Conservation (phyloP, 2,888 invertebrate species). For the Serrognathus titanus region DNA sequence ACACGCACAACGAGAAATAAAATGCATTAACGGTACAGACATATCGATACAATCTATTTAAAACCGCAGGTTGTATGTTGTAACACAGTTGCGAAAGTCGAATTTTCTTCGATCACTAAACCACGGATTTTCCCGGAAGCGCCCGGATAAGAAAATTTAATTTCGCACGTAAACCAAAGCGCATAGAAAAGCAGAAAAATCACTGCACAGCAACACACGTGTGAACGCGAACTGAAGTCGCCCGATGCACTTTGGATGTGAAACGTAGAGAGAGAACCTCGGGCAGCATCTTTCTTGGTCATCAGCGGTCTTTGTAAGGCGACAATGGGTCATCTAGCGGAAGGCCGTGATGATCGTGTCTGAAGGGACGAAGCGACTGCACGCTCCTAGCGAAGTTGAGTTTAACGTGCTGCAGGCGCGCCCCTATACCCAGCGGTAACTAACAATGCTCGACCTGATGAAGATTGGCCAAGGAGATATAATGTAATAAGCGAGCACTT, state of each 20-base stretch:
- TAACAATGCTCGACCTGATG: too few relatives aligned
- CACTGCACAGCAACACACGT: slow-evolving; percentile 9
- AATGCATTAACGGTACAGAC: too few relatives aligned
- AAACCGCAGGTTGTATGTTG: too few relatives aligned
- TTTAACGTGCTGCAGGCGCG: slow-evolving; percentile 3
- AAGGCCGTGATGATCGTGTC: slow-evolving; percentile 14
- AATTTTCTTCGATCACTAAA: too few relatives aligned
- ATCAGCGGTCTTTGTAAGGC: slow-evolving; percentile 22
- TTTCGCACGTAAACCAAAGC: too few relatives aligned
- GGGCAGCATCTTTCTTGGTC: slow-evolving; percentile 19
- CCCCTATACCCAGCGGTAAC: neutral
- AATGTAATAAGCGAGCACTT: too few relatives aligned
- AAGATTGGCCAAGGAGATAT: too few relatives aligned
- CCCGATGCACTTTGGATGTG: slow-evolving; percentile 8
- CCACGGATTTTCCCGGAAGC: too few relatives aligned
- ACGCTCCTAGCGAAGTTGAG: slow-evolving; percentile 4
- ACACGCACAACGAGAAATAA: too few relatives aligned
- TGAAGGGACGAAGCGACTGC: slow-evolving; percentile 21
- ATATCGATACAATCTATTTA: too few relatives aligned
- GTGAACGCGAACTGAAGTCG: slow-evolving; percentile 10
- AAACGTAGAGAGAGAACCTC: slow-evolving; percentile 1
- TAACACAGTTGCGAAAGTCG: too few relatives aligned
- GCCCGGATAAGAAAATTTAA: too few relatives aligned
- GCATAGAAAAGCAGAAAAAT: neutral
- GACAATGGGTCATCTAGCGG: slow-evolving; percentile 26